Conservation (phyloP, 2,888 invertebrate species). For the Elysia crispata region DNA sequence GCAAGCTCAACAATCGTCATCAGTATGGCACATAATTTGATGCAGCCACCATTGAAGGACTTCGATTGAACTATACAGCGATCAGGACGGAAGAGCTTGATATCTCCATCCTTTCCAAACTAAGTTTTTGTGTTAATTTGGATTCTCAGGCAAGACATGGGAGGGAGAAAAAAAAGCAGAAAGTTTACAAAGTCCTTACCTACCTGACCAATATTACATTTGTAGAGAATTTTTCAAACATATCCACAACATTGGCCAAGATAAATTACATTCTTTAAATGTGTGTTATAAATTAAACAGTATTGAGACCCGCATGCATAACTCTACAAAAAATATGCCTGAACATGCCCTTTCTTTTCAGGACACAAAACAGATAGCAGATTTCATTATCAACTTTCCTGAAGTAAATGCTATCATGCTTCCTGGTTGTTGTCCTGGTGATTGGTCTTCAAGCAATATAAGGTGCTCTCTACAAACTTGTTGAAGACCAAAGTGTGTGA, state of each 20-base stretch:
- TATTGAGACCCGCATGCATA: conserved; percentile 6
- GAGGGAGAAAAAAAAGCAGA: neutral
- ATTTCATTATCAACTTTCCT: conserved; percentile 45
- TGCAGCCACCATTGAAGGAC: too few species aligned
- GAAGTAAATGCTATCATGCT: conserved; percentile 46
- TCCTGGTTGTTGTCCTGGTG: conserved; percentile 23
- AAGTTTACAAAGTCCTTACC: neutral
- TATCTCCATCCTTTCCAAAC: neutral
- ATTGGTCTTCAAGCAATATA: neutral
- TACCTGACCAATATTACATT: neutral
- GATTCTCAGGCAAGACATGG: neutral
- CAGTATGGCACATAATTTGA: too few species aligned
- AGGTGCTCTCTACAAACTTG: conserved; percentile 6
- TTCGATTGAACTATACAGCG: too few species aligned
- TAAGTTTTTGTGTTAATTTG: neutral
- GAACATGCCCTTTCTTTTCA: conserved; percentile 25
- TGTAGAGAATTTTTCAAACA: neutral
- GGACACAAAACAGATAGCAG: conserved; percentile 40
- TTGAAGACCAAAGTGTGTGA: neutral
- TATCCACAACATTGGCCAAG: neutral
- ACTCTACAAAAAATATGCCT: neutral
- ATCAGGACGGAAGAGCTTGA: neutral
- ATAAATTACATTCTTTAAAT: conserved; percentile 15
- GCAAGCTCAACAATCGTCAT: too few species aligned
- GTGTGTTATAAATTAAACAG: conserved; percentile 32